Evolutionary conservation across 2,113 vertebrate genomes (phyloP).

Genomic region (Theristicus caerulescens): DNA sequence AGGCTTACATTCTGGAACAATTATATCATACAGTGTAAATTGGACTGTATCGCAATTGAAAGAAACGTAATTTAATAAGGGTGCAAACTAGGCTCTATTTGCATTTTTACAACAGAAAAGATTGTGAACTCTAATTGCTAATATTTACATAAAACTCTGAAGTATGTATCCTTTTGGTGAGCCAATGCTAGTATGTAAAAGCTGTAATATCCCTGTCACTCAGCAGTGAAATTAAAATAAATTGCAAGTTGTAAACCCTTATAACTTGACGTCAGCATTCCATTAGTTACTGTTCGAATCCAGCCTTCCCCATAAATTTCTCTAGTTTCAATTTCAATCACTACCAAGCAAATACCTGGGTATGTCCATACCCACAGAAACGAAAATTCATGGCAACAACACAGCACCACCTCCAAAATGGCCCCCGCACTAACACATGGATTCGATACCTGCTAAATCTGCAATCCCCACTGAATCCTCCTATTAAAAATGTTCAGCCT

Average conservation of each 20-base stretch:
- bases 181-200: background rate
- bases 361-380: background rate
- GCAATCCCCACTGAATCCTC: background rate
- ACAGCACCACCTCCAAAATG: background rate
- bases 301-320: background rate
- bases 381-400: background rate
- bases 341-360: background rate
- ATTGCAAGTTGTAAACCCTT: background rate
- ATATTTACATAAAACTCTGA: background rate
- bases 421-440: background rate
- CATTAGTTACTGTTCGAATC: background rate
- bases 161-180: background rate
- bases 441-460: fast-evolving
- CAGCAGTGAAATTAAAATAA: background rate
- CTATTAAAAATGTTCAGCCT: background rate
- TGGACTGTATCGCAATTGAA: background rate
- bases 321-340: background rate
- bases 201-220: background rate
- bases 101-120: background rate
- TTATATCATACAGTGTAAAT: background rate
- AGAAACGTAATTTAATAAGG: background rate
- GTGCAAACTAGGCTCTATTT: background rate
- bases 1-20: background rate
- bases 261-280: background rate
- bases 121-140: background rate